Percentiles rank a stretch among this genome's conserved stretches.
These are phyloP conservation scores for Rhombomys opimus DNA, from an alignment of 2,113 vertebrate genomes.

Conservation along the genomic window DNA sequence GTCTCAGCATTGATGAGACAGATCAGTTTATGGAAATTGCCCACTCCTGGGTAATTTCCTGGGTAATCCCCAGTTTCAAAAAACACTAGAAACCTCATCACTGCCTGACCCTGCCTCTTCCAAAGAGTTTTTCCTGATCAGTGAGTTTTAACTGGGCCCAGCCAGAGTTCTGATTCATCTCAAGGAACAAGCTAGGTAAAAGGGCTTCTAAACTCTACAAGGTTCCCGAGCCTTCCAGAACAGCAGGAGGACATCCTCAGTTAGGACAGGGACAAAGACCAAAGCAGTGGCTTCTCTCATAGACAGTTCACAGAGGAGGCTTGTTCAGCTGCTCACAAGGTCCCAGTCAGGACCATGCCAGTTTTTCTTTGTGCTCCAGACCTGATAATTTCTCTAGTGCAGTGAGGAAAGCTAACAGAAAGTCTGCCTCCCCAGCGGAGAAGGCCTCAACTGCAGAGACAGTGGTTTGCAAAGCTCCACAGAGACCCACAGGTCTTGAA, in stretches of 20 bases:
- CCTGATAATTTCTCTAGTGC: not conserved
- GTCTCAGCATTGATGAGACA: not conserved
- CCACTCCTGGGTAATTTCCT: not conserved
- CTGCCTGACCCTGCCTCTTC: not conserved
- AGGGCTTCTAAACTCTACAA: not conserved
- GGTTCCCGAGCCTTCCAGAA: not conserved
- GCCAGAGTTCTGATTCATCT: not conserved
- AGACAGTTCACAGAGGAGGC: not conserved
- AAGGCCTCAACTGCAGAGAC: not conserved
- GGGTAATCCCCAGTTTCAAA: not conserved
- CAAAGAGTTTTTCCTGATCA: not conserved
- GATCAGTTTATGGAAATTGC: not conserved
- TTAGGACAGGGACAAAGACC: not conserved
- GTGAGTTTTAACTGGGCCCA: not conserved
- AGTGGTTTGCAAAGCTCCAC: not conserved
- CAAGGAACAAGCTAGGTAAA: not conserved
- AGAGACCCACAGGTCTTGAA: not conserved
- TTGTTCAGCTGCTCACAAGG: not conserved
- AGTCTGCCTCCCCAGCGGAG: not conserved
- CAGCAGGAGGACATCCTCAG: not conserved
- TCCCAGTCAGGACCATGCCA: not conserved
- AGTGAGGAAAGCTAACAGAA: not conserved
- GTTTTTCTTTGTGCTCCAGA: conserved; percentile 20
- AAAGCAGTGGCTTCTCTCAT: not conserved
- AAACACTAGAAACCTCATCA: not conserved